Conservation (phyloP, 2,888 invertebrate species). For the Lithophane leautieri region DNA sequence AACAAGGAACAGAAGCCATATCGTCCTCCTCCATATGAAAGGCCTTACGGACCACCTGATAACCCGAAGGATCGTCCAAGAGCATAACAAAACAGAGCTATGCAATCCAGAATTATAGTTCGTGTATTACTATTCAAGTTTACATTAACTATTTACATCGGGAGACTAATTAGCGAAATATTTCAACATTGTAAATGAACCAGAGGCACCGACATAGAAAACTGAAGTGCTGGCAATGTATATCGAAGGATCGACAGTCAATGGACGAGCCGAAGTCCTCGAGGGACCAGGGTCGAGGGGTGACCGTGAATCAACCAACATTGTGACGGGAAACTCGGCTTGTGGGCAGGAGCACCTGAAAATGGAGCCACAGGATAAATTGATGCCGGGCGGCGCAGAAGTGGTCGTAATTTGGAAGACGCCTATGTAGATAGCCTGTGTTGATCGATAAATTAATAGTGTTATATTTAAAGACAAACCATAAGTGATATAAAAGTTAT, state of each 20-base stretch:
- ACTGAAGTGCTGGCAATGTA: not conserved
- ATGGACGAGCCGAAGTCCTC: not conserved
- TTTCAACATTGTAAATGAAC: not conserved
- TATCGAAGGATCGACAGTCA: not conserved
- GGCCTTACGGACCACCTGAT: conserved; percentile 75
- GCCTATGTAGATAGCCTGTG: not conserved
- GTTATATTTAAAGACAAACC: not conserved
- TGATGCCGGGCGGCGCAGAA: not conserved
- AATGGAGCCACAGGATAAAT: not conserved
- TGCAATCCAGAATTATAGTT: not conserved
- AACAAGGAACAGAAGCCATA: conserved; percentile 75
- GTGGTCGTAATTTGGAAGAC: not conserved
- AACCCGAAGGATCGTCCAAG: conserved; percentile 70
- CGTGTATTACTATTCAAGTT: not conserved
- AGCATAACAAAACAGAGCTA: conserved; percentile 40
- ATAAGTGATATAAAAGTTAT: not conserved
- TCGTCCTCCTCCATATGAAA: conserved; percentile 77
- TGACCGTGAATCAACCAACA: not conserved
- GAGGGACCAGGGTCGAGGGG: too few relatives aligned
- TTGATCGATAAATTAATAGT: not conserved
- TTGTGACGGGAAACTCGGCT: too few relatives aligned
- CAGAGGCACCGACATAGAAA: not conserved
- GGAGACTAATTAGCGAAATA: not conserved
- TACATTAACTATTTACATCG: not conserved
- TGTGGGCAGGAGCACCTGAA: too few relatives aligned